Base-by-base conservation (phyloP, 2,888 invertebrate species). In the Polietes domitor region DNA sequence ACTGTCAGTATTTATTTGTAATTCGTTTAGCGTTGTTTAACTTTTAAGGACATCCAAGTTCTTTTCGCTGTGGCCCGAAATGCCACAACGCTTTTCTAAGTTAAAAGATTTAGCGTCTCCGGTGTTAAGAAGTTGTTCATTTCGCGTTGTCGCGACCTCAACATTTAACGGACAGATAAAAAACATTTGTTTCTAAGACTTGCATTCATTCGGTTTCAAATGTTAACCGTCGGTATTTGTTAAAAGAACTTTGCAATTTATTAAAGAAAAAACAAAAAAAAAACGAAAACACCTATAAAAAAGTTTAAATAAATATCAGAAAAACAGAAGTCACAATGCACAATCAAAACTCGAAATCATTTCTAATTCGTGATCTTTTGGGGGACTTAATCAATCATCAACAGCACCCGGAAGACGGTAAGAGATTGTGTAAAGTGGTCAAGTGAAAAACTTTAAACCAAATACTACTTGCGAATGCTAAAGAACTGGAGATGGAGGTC, bases 331-430 rank as follows among this genome's bases (percentile, higher is more conserved):
- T 17, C 26, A 86, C 76, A 85, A 92, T 92, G 92, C 95, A 93
- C 93, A 95, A 94, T 92, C 89, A 91, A 88, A 95, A 93, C 87
- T 93, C 94, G 88, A 97, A 97, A 91, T 97, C 97, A 10, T 97
- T 97, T 92, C 92, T 97, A 84, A 97, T 97, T 87, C 95, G 96
- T 89, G 97, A 97, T 91, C 94, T 97, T 63, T 94, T 97, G 74
- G 96, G 97, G 15, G 97, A 97, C 87, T 89, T 92, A 82, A 92
- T 92, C 80, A 91, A 90, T 86, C 89, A 90, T 17, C 91, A 91
- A 58, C 91, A 91, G 82, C 75, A 83, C 0, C 73, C 81, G 0
- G 84, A 84, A 26, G 84, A 77, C 26, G 84, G 84, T 84, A 84
- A 84, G 81, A 43, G 12, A n/a, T 17, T 50, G 17, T n/a, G n/a